These are phyloP conservation scores for Tursiops truncatus DNA, from an alignment of 2,113 vertebrate genomes.

Conservation along the genomic window DNA sequence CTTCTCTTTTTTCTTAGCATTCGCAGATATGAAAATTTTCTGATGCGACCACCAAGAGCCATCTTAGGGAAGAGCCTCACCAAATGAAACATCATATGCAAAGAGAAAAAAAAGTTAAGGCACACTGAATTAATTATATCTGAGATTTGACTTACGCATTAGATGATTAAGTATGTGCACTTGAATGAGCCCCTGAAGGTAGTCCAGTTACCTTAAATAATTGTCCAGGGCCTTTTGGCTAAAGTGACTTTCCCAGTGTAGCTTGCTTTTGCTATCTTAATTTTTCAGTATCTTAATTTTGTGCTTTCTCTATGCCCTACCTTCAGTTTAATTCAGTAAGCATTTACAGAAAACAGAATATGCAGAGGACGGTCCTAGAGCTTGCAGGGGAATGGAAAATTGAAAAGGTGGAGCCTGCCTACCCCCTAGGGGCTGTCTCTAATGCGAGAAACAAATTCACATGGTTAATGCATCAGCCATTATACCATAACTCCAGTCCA, in stretches of 20 bases:
- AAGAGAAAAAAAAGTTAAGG: constrained; percentile 13
- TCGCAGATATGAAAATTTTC: background rate
- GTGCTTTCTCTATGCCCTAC: background rate
- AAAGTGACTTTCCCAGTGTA: constrained; percentile 58
- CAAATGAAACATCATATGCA: constrained; percentile 35
- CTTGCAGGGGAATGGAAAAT: background rate
- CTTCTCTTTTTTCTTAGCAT: constrained; percentile 1
- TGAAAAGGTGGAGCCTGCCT: background rate
- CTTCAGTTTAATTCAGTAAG: background rate
- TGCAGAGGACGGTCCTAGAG: background rate
- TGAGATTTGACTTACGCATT: constrained; percentile 73
- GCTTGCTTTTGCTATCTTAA: constrained; percentile 67
- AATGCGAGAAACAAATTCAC: background rate
- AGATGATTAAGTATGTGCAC: constrained; percentile 74
- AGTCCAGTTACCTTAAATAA: constrained; percentile 71
- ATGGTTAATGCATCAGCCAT: background rate
- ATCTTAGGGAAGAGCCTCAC: background rate
- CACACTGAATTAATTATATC: constrained; percentile 74
- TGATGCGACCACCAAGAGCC: background rate
- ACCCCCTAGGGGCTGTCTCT: background rate
- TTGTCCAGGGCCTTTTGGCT: constrained; percentile 75
- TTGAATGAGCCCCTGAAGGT: constrained; percentile 65
- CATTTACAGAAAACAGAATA: background rate
- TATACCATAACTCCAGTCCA: background rate
- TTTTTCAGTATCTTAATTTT: constrained; percentile 60